These are phyloP conservation scores for Dipus sagitta DNA, from an alignment of 2,797 vertebrate species.

Conservation along the genomic window DNA sequence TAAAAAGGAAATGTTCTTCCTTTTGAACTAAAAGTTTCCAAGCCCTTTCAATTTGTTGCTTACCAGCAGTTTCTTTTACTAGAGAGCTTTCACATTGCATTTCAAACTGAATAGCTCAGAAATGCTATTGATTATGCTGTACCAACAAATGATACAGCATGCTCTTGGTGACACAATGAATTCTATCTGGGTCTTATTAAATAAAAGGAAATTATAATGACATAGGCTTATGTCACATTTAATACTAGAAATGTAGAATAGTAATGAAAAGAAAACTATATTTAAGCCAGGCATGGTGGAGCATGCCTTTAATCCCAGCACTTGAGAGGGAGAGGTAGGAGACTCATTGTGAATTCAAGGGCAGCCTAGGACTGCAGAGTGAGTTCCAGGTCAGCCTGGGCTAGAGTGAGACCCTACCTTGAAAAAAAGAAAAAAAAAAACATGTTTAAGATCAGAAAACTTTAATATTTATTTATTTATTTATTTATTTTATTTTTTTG, in stretches of 20 bases:
- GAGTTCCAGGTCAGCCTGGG: too few species aligned
- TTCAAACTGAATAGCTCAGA: constrained; percentile 24
- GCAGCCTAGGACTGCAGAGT: too few species aligned
- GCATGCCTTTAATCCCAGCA: too few species aligned
- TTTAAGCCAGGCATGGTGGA: too few species aligned
- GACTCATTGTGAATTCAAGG: too few species aligned
- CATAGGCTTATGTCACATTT: constrained; percentile 11
- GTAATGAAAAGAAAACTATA: constrained; percentile 23
- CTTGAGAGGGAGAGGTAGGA: too few species aligned
- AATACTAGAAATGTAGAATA: constrained; percentile 32
- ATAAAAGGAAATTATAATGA: constrained; percentile 38
- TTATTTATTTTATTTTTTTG: too few species aligned
- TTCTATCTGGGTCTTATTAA: constrained; percentile 30
- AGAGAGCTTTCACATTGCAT: background rate
- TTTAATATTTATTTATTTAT: background rate
- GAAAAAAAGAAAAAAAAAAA: too few species aligned
- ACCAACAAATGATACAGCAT: background rate
- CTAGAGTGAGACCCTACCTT: too few species aligned
- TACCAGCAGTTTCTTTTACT: constrained; percentile 16
- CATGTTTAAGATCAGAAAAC: constrained; percentile 25
- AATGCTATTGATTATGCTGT: constrained; percentile 16
- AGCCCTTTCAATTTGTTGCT: background rate
- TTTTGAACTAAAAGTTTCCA: constrained; percentile 13
- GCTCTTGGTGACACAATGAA: background rate
- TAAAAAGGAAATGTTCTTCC: background rate